Conservation (phyloP, 2,888 invertebrate species). For the Fabriciana adippe region DNA sequence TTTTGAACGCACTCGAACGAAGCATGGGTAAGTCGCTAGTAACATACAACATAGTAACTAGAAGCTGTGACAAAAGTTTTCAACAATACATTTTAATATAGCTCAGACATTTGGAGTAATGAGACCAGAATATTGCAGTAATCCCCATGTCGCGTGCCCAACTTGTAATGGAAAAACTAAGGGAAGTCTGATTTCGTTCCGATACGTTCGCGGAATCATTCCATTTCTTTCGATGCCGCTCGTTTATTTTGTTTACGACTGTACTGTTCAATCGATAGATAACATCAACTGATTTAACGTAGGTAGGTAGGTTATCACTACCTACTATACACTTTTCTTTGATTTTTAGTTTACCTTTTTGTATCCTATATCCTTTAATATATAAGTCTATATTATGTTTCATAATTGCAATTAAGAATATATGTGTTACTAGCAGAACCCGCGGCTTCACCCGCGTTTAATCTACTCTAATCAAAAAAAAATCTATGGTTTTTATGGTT, state of each 20-base stretch:
- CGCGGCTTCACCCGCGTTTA: too few relatives aligned
- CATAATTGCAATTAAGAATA: too few relatives aligned
- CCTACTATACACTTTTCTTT: too few relatives aligned
- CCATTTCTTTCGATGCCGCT: slow-evolving; percentile 24
- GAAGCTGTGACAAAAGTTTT: slow-evolving; percentile 30
- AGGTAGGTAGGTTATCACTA: too few relatives aligned
- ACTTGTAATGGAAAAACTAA: slow-evolving; percentile 61
- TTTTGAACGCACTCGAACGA: too few relatives aligned
- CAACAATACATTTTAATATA: slow-evolving; percentile 31
- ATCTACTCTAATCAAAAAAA: too few relatives aligned
- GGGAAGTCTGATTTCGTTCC: slow-evolving; percentile 39
- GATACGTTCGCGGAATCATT: slow-evolving; percentile 26
- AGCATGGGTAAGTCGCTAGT: too few relatives aligned
- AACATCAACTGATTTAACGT: slow-evolving; percentile 28
- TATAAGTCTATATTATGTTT: too few relatives aligned
- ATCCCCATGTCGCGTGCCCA: slow-evolving; percentile 52
- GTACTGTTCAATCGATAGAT: slow-evolving; percentile 20
- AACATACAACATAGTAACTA: slow-evolving; percentile 6
- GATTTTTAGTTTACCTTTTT: too few relatives aligned
- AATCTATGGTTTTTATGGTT: too few relatives aligned
- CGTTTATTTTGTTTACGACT: slow-evolving; percentile 29
- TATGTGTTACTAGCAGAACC: too few relatives aligned
- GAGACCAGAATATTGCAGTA: slow-evolving; percentile 38
- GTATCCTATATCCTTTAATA: too few relatives aligned
- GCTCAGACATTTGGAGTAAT: slow-evolving; percentile 5